Evolutionary conservation across 2,888 invertebrate genomes (phyloP), one percentile per base, ranked within the genome.

Genomic region (Philonicus albiceps): DNA sequence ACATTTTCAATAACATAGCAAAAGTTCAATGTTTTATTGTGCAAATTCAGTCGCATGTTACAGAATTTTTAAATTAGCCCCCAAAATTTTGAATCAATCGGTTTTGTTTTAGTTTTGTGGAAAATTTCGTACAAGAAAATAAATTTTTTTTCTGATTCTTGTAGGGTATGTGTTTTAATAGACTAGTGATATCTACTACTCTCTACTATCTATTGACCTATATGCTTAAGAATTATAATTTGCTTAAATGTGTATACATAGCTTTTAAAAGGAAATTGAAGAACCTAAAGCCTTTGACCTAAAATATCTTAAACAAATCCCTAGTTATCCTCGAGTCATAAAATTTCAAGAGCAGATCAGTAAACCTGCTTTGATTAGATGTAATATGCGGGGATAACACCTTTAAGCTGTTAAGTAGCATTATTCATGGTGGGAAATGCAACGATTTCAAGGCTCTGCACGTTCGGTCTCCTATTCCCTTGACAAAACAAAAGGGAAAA

Each of bases 371-470:
- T 34, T 81, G 81, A 81, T 81, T 81, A 55, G 81, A 64, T 81
- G 31, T 81, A 81, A 81, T 34, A 81, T 55, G 53, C 13, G 55
- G 30, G 49, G 34, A 81, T 49, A 55, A 22, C 76, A 78, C 49
- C 78, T 78, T 78, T 49, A 78, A 78, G 81, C 55, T 81, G 81
- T 81, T 81, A 81, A 81, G 64, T 27, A 34, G 49, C 64, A 64
- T 81, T 34, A 49, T 55, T 53, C 64, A 64, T 64, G 64, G 64
- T 81, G 53, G 34, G 34, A 86, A 86, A 86, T 86, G 86, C 86
- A 86, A n/a, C 86, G 76, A 86, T 86, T 86, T 78, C 55, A 78
- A 86, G 53, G 75, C 86, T 53, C 13, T 64, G 78, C 86, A 86
- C 86, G 86, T 86, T 86, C 78, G 53, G 72, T 74, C 86, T 78